Evolutionary conservation across 2,113 vertebrate genomes (phyloP).

Genomic region (Genyomyrus donnyi): DNA sequence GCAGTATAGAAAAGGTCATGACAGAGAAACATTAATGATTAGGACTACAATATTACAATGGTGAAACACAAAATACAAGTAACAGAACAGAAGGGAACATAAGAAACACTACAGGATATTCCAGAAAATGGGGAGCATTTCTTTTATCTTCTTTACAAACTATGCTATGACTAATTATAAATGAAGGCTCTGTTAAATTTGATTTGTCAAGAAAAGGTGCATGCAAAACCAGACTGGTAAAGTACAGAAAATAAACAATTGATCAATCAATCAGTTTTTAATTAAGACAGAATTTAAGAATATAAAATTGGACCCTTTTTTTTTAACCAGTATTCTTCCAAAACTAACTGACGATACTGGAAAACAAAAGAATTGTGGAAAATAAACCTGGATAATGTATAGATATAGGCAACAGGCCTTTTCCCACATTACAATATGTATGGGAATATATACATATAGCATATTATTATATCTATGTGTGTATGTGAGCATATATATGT

Average conservation of each 20-base stretch:
- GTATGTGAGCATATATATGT: background rate
- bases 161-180: background rate
- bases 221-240: background rate
- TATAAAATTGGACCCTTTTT: background rate
- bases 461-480: background rate
- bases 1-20: background rate
- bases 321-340: background rate
- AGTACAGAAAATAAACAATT: background rate
- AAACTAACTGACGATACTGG: background rate
- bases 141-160: background rate
- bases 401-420: background rate
- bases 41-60: background rate
- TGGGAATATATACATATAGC: background rate
- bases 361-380: background rate
- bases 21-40: background rate
- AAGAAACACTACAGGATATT: background rate
- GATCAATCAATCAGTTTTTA: background rate
- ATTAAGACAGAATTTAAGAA: background rate
- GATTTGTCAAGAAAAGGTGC: constrained; percentile 3
- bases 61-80: background rate
- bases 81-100: background rate
- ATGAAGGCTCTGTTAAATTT: background rate
- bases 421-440: background rate
- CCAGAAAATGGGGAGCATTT: background rate
- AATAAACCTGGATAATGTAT: background rate